A percentile compares a stretch with the other conserved stretches of the same genome.
phyloP scores from a whole-genome alignment of 2,113 vertebrate species.

The Hoplias malabaricus region DNA sequence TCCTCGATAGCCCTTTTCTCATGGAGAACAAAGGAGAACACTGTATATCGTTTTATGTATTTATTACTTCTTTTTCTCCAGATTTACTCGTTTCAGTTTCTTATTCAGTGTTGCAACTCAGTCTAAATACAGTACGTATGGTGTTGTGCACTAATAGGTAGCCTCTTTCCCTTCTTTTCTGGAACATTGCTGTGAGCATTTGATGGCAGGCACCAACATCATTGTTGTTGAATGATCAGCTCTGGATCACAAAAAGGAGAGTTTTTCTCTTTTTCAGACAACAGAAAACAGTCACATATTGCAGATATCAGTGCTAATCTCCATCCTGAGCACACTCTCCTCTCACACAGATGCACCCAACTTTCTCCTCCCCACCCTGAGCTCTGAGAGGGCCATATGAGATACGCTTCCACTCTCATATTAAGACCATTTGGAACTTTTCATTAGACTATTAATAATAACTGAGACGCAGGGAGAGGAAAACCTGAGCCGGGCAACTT shows the following conservation, averaged over 20 bases:
- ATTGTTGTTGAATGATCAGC: no score
- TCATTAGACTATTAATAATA: slow-evolving; percentile 53
- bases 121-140: no score
- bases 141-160: no score
- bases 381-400: slow-evolving; percentile 11
- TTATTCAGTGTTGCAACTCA: slow-evolving; percentile 11
- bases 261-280: no score
- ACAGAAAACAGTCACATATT: no score
- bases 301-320: background rate
- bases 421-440: slow-evolving; percentile 48
- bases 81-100: slow-evolving; percentile 9
- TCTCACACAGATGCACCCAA: background rate
- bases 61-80: slow-evolving; percentile 8
- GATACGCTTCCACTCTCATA: slow-evolving; percentile 39
- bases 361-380: background rate
- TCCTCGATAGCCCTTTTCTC: background rate
- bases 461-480: slow-evolving; percentile 6
- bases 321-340: background rate
- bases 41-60: background rate
- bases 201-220: no score
- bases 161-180: no score
- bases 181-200: no score
- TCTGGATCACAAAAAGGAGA: no score
- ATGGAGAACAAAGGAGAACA: slow-evolving; percentile 1
- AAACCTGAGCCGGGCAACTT: slow-evolving; percentile 35